Conservation (phyloP, 2,113 vertebrate genomes). For the Chauna torquata region DNA sequence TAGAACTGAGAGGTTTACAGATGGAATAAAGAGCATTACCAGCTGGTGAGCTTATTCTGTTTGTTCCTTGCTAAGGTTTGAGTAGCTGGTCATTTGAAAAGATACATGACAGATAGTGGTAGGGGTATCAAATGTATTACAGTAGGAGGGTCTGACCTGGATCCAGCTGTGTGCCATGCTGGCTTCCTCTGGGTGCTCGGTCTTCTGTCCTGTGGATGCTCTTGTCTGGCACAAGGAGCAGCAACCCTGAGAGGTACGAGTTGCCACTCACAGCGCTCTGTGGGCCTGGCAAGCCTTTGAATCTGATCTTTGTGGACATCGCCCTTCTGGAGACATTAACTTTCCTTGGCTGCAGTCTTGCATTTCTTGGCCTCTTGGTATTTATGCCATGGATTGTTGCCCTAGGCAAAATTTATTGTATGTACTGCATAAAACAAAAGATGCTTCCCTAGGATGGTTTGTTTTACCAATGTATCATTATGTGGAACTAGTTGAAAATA, state of each 20-base stretch:
- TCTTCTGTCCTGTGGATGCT: neutral
- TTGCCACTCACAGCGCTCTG: no score
- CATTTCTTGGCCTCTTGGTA: neutral
- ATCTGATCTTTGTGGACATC: neutral
- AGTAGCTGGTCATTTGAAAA: neutral
- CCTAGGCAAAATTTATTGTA: neutral
- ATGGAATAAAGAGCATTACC: neutral
- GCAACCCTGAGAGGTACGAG: neutral
- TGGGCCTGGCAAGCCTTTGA: neutral
- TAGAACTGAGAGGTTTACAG: neutral
- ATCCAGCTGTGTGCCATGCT: neutral
- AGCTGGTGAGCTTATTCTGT: neutral
- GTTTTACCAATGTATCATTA: neutral
- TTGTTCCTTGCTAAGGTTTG: neutral
- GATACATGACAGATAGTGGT: neutral
- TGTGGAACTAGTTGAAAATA: neutral
- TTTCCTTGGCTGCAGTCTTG: neutral
- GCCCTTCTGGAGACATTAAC: neutral
- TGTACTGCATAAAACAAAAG: neutral
- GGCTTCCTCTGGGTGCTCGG: neutral
- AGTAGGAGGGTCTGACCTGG: neutral
- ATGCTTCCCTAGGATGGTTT: neutral
- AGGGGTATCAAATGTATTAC: neutral
- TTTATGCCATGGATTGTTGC: neutral
- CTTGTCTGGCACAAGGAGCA: fast-evolving